phyloP scores from a whole-genome alignment of 2,888 invertebrate genomes.

The Drosophila koepferae region DNA sequence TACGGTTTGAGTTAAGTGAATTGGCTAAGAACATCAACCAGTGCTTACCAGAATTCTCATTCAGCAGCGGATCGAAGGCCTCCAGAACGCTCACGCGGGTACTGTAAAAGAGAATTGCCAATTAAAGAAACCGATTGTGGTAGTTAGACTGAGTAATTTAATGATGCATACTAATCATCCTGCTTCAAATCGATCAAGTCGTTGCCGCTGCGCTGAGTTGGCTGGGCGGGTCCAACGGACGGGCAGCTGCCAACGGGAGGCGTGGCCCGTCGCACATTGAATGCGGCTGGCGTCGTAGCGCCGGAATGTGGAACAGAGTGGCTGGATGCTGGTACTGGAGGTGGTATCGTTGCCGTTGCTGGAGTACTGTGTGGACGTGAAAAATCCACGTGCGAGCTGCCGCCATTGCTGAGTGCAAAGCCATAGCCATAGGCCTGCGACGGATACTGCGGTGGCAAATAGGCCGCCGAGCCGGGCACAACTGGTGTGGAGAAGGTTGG shows the following conservation, averaged over 20 bases:
- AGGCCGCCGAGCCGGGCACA: slow-evolving; percentile 73
- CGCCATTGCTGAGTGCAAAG: slow-evolving; percentile 20
- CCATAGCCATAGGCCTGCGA: slow-evolving; percentile 72
- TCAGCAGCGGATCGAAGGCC: slow-evolving; percentile 94
- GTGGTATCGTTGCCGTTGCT: slow-evolving; percentile 17
- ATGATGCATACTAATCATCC: slow-evolving; percentile 83
- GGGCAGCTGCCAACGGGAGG: slow-evolving; percentile 57
- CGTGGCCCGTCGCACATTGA: slow-evolving; percentile 33
- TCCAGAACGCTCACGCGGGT: slow-evolving; percentile 88
- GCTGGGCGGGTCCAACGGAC: slow-evolving; percentile 47
- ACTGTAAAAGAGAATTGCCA: slow-evolving; percentile 60
- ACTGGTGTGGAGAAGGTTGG: slow-evolving; percentile 65
- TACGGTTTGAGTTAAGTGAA: not conserved
- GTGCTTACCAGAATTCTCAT: slow-evolving; percentile 85
- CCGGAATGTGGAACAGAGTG: slow-evolving; percentile 49
- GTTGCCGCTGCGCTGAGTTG: slow-evolving; percentile 62
- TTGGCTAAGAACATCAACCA: not conserved
- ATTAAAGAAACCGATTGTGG: slow-evolving; percentile 2
- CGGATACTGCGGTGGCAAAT: slow-evolving; percentile 69
- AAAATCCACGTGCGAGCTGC: slow-evolving; percentile 60
- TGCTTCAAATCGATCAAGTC: slow-evolving; percentile 84
- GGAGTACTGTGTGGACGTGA: slow-evolving; percentile 44
- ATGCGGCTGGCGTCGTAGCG: slow-evolving; percentile 25
- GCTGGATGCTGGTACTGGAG: slow-evolving; percentile 15
- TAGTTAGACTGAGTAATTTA: too few relatives aligned